phyloP scores from a whole-genome alignment of 2,888 invertebrate genomes.

The Trichopria drosophilae region DNA sequence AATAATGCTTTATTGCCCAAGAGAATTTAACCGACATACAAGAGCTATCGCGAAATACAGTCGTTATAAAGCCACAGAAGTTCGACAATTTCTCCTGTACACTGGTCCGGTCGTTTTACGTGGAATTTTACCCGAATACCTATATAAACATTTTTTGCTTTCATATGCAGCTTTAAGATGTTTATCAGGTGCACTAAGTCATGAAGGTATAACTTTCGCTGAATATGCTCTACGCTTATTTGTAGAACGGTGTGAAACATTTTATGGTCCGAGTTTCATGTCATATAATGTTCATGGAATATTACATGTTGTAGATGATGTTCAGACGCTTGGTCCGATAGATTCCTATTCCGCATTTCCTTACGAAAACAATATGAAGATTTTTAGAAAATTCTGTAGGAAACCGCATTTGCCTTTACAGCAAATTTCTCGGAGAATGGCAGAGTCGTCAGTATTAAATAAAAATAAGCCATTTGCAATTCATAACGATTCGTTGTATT shows the following conservation, averaged over 20 bases:
- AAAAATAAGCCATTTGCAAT: too few relatives aligned
- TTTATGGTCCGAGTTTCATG: slow-evolving; percentile 13
- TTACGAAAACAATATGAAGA: slow-evolving; percentile 15
- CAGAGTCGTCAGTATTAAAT: too few relatives aligned
- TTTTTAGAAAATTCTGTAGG: slow-evolving; percentile 11
- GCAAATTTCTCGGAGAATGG: slow-evolving; percentile 11
- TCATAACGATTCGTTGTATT: too few relatives aligned
- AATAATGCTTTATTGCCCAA: neutral
- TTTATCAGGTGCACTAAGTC: neutral
- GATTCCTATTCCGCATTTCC: slow-evolving; percentile 10
- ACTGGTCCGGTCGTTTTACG: too few relatives aligned
- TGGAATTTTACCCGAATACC: neutral
- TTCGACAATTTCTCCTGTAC: neutral
- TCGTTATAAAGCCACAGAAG: slow-evolving; percentile 4
- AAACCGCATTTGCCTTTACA: slow-evolving; percentile 6
- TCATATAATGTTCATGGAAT: slow-evolving; percentile 14
- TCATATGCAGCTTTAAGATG: slow-evolving; percentile 10
- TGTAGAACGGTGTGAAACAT: slow-evolving; percentile 1
- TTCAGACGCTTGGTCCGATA: neutral
- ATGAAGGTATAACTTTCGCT: too few relatives aligned
- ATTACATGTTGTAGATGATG: slow-evolving; percentile 7
- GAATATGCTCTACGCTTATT: too few relatives aligned
- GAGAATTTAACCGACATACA: neutral
- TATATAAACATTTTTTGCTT: slow-evolving; percentile 12
- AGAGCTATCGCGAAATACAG: slow-evolving; percentile 3